Conservation (phyloP, 2,888 invertebrate species). For the Troides aeacus region DNA sequence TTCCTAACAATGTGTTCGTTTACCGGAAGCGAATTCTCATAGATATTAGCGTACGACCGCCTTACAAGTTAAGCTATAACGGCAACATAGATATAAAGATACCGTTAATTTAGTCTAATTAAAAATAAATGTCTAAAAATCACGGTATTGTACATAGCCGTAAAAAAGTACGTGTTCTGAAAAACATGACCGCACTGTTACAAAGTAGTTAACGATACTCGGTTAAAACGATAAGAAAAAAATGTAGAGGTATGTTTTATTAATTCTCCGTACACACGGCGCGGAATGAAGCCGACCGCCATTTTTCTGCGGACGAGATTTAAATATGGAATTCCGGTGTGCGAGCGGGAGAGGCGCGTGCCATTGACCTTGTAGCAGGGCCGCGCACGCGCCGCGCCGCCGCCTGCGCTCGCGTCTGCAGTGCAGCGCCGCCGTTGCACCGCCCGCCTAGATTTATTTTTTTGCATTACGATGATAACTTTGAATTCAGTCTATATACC, state of each 20-base stretch:
- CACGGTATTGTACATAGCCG: neutral
- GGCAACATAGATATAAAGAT: neutral
- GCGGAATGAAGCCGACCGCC: constrained; percentile 75
- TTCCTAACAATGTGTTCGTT: no score
- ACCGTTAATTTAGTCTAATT: neutral
- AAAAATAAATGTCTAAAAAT: neutral
- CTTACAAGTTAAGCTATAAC: no score
- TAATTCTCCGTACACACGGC: constrained; percentile 74
- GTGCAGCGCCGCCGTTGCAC: constrained; percentile 41
- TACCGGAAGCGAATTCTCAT: no score
- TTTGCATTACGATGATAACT: constrained; percentile 24
- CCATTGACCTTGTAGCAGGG: constrained; percentile 78
- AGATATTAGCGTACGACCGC: no score
- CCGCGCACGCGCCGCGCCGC: constrained; percentile 68
- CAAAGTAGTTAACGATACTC: constrained; percentile 65
- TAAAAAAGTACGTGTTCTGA: constrained; percentile 46
- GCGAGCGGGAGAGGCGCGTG: constrained; percentile 78
- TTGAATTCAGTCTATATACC: constrained; percentile 17
- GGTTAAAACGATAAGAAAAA: constrained; percentile 67
- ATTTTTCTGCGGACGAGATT: constrained; percentile 81
- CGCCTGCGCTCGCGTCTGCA: constrained; percentile 44
- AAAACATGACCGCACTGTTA: constrained; percentile 55
- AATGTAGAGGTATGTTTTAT: constrained; percentile 70
- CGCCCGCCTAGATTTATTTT: constrained; percentile 29
- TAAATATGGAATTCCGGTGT: constrained; percentile 81